Percentiles rank a stretch among this genome's conserved stretches.
Evolutionary conservation across 2,113 vertebrate species (phyloP).

Genomic region (Bos javanicus): DNA sequence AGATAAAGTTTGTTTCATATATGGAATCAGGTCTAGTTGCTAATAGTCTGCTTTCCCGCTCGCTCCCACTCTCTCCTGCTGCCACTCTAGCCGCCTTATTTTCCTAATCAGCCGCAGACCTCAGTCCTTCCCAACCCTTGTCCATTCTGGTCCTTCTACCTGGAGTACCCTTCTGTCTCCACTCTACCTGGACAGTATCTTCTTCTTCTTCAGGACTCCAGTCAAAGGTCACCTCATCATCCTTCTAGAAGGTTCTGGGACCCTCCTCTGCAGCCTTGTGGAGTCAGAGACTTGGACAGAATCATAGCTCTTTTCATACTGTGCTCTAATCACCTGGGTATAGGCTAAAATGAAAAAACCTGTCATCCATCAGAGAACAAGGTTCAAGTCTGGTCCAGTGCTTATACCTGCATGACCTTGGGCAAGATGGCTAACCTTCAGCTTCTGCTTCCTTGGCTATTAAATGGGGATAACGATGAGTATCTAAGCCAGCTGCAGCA

Average conservation of each 20-base stretch:
- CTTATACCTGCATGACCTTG: background rate
- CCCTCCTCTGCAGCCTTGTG: background rate
- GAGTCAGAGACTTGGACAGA: background rate
- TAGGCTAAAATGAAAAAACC: background rate
- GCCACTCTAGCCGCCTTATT: too few species aligned
- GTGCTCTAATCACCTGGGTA: background rate
- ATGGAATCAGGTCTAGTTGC: background rate
- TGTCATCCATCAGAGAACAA: background rate
- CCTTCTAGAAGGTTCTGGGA: background rate
- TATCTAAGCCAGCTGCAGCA: rapidly evolving
- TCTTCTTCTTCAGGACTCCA: background rate
- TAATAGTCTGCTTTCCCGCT: background rate
- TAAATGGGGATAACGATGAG: background rate
- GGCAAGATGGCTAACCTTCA: background rate
- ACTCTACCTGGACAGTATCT: background rate
- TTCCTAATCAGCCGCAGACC: background rate
- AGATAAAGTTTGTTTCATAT: background rate
- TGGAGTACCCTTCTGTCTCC: background rate
- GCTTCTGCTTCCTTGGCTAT: background rate
- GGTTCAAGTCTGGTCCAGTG: background rate
- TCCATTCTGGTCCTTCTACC: background rate
- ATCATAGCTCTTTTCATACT: background rate
- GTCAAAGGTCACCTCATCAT: background rate
- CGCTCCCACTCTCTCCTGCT: background rate
- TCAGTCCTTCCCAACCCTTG: background rate